These are phyloP conservation scores for Crax fasciolata DNA, from an alignment of 2,797 vertebrate species.

Conservation along the genomic window DNA sequence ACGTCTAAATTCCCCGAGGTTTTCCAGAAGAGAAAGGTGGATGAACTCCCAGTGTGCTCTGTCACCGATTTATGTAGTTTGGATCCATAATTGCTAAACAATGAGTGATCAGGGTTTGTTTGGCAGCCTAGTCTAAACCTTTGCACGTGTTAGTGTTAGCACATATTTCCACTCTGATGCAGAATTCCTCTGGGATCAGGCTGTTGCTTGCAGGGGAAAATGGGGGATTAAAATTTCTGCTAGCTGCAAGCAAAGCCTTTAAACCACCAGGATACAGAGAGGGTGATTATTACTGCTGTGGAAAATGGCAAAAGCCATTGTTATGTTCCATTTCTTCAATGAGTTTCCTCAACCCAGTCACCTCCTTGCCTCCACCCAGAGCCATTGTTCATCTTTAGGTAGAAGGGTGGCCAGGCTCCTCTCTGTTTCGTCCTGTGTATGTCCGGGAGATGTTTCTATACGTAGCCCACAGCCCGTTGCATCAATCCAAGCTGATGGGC, in stretches of 20 bases:
- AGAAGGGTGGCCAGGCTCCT: neutral
- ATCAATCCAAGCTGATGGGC: neutral
- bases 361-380: neutral
- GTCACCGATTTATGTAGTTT: conserved; percentile 1
- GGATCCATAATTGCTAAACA: conserved; percentile 46
- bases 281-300: neutral
- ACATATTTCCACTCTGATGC: neutral
- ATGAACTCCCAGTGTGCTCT: neutral
- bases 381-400: neutral
- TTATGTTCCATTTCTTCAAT: no score
- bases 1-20: neutral
- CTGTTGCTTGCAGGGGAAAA: neutral
- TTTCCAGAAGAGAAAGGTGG: conserved; percentile 40
- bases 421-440: neutral
- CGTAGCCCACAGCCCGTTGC: accelerated
- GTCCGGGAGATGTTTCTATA: neutral
- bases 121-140: conserved; percentile 44
- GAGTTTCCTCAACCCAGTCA: neutral
- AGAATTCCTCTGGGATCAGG: neutral
- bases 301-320: neutral
- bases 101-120: conserved; percentile 38
- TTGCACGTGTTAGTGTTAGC: neutral
- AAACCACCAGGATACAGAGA: accelerated
- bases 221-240: neutral
- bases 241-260: neutral